Conservation (phyloP, 2,797 vertebrate genomes). For the Ctenopoma multispine region DNA sequence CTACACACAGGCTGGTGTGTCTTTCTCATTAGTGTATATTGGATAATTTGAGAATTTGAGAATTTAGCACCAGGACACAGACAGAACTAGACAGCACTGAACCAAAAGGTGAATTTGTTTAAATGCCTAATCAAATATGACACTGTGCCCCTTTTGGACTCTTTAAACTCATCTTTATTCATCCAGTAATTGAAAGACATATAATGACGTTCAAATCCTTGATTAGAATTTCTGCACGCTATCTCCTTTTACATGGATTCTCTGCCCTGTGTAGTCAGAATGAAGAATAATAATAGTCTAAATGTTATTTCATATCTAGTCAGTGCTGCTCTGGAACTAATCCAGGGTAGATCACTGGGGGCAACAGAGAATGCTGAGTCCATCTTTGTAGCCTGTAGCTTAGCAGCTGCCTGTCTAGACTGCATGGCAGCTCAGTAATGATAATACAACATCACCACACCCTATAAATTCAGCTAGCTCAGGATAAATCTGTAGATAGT, state of each 20-base stretch:
- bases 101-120: constrained; percentile 30
- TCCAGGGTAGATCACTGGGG: constrained; percentile 67
- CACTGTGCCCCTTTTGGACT: constrained; percentile 1
- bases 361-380: constrained; percentile 61
- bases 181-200: neutral
- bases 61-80: constrained; percentile 10
- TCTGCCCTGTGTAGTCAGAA: neutral
- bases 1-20: neutral
- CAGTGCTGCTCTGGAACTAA: constrained; percentile 47
- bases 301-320: constrained; percentile 34
- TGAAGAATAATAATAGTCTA: neutral
- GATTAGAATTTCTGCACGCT: constrained; percentile 10
- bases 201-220: constrained; percentile 1
- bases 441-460: constrained; percentile 45
- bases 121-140: constrained; percentile 35
- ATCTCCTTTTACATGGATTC: neutral
- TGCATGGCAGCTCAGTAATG: constrained; percentile 48
- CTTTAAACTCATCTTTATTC: constrained; percentile 19
- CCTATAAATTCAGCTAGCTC: constrained; percentile 27
- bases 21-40: neutral
- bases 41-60: constrained; percentile 28
- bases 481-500: neutral
- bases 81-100: constrained; percentile 14
- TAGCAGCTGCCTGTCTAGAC: constrained; percentile 70
- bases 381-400: constrained; percentile 56